Base-by-base conservation (phyloP, 2,113 vertebrate species). In the Oreochromis spilurus region DNA sequence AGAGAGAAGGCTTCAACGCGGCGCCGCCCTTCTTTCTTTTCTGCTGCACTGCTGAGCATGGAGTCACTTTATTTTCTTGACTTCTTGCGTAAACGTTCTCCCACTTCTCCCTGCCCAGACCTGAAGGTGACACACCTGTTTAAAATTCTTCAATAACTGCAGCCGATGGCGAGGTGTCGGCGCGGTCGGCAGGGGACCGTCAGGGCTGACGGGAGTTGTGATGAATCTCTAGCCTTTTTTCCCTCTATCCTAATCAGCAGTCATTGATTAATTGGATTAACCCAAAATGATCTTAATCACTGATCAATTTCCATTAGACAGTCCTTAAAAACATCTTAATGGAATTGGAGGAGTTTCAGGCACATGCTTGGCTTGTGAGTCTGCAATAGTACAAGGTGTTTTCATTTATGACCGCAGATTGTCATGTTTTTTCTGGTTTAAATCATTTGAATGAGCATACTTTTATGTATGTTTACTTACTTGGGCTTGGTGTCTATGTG, bases 261-360 rank as follows among this genome's bases (percentile, higher is more conserved):
- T 16, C 89, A 96, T 95, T 95, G 95, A 95, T 95, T 95, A 87
- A 96, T 94, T 94, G 94, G 92, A 91, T 94, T 91, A 88, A 89
- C 86, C 79, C 72, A 65, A 92, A 94, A 94, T 89, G 87, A 95
- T 95, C 90, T 94, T 92, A 94, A 95, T 95, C 90, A 87, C 91
- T 92, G 94, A 95, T 96, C 94, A 95, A 95, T 96, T 96, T 95
- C 93, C 86, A 95, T 96, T 93, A 94, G 91, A 82, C 90, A 31
- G 72, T 65, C 67, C 86, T 88, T 90, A 94, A 95, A 94, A 81
- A 95, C 84, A 75, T 93, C 90, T 91, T 94, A 93, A 95, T 95
- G 80, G 93, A 88, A 94, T 90, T 83, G 75, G 70, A 88, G 62
- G 79, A 84, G 83, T 82, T 89, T 87, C 65, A 43, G 67, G 58